A percentile compares a stretch with the other conserved stretches of the same genome.
Evolutionary conservation across 2,888 invertebrate genomes (phyloP).

Genomic region (Stegophylla sp.): DNA sequence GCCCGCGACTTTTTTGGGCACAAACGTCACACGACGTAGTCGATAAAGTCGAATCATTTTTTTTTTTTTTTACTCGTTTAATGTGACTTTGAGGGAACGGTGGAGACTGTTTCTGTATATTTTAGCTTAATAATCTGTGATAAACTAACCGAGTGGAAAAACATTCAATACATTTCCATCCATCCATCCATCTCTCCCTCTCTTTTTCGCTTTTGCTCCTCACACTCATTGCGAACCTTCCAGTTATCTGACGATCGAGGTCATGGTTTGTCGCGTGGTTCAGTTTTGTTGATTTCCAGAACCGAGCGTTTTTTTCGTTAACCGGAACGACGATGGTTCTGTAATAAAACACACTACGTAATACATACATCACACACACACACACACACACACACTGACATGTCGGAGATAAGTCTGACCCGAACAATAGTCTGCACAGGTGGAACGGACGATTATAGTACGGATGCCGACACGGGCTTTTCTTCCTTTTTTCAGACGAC

Average conservation of each 20-base stretch:
- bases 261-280: no score
- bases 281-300: not conserved
- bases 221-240: no score
- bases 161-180: not conserved
- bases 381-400: no score
- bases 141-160: conserved; percentile 34
- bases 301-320: not conserved
- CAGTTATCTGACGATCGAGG: no score
- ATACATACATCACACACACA: not conserved
- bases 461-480: not conserved
- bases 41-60: not conserved
- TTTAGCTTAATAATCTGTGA: conserved; percentile 4
- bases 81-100: not conserved
- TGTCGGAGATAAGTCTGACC: not conserved
- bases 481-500: not conserved
- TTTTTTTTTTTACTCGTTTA: not conserved
- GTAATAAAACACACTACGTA: no score
- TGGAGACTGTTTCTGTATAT: not conserved
- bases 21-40: not conserved
- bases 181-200: no score
- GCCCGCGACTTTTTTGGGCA: not conserved
- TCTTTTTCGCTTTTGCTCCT: no score
- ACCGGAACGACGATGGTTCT: no score
- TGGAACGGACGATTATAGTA: not conserved
- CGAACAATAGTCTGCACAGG: conserved; percentile 3